These are phyloP conservation scores for Hippasteria phrygiana DNA, from an alignment of 53 echinoderm and acorn worm species.

Conservation along the genomic window DNA sequence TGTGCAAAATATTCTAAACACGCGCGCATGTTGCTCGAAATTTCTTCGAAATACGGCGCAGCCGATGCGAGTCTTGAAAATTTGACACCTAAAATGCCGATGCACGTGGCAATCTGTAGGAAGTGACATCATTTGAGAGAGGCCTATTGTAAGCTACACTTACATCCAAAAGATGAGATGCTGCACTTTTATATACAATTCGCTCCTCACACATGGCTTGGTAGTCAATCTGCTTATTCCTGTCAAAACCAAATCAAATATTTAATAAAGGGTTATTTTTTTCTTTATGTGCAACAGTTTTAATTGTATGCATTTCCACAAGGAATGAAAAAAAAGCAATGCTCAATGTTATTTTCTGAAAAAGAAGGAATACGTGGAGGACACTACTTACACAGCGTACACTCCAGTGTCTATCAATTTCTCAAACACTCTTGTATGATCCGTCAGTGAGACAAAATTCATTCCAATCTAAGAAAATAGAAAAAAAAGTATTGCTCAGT, in stretches of 20 bases:
- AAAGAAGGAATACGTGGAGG: no score
- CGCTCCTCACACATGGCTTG: conserved; percentile 69
- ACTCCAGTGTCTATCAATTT: conserved; percentile 30
- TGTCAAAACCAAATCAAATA: conserved; percentile 6
- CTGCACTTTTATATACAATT: conserved; percentile 24
- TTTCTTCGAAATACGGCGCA: no score
- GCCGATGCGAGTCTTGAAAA: no score
- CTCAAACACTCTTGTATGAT: conserved; percentile 44
- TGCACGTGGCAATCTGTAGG: no score
- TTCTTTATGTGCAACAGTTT: neutral
- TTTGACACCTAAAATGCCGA: no score
- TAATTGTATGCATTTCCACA: neutral
- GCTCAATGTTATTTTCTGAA: no score
- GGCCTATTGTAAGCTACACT: conserved; percentile 8
- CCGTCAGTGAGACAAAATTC: conserved; percentile 30
- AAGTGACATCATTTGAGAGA: no score
- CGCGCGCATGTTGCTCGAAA: no score
- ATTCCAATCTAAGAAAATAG: conserved; percentile 33
- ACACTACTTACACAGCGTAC: conserved; percentile 24
- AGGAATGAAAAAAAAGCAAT: no score
- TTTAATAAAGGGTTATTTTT: neutral
- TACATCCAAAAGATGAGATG: conserved; percentile 60
- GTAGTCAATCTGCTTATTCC: conserved; percentile 66
- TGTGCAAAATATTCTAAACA: no score
- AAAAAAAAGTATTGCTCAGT: neutral